Evolutionary conservation across 1,140 invertebrate species (phyloP).

Genomic region (Asbolus verrucosus): DNA sequence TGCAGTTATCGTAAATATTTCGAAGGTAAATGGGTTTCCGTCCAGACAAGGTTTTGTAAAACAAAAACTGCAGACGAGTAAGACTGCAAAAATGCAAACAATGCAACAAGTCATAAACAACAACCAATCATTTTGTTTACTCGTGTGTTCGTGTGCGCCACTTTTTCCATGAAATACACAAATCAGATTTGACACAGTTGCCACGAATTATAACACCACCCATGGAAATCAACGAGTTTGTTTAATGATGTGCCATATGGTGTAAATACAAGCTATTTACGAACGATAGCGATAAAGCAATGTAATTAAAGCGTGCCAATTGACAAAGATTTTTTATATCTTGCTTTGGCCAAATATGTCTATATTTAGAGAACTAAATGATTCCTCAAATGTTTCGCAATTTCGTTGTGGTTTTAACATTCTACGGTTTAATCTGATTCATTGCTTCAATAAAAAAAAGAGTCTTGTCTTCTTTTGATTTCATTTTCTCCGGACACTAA

Average conservation of each 20-base stretch:
- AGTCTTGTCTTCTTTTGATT: neutral
- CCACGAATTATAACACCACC: constrained; percentile 3
- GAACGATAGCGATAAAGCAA: neutral
- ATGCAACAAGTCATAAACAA: constrained; percentile 39
- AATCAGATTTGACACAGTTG: constrained; percentile 7
- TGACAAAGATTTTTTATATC: neutral
- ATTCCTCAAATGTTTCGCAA: constrained; percentile 2
- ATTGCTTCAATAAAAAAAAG: too few relatives aligned
- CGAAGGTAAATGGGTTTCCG: constrained; percentile 44
- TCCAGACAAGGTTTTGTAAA: constrained; percentile 40
- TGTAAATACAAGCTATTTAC: constrained; percentile 15
- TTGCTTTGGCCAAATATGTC: neutral
- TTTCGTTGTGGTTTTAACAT: neutral
- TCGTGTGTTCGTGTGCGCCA: constrained; percentile 17
- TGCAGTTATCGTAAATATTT: constrained; percentile 41
- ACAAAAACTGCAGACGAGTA: constrained; percentile 40
- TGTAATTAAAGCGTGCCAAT: constrained; percentile 9
- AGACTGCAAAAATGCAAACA: constrained; percentile 38
- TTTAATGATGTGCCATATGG: neutral
- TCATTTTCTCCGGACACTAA: too few relatives aligned
- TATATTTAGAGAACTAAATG: constrained; percentile 6
- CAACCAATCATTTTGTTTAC: constrained; percentile 27
- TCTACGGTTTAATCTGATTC: neutral
- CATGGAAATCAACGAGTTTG: too few relatives aligned
- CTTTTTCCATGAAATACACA: neutral